Conservation (phyloP, 2,797 vertebrate genomes). For the Poecilia gillii region DNA sequence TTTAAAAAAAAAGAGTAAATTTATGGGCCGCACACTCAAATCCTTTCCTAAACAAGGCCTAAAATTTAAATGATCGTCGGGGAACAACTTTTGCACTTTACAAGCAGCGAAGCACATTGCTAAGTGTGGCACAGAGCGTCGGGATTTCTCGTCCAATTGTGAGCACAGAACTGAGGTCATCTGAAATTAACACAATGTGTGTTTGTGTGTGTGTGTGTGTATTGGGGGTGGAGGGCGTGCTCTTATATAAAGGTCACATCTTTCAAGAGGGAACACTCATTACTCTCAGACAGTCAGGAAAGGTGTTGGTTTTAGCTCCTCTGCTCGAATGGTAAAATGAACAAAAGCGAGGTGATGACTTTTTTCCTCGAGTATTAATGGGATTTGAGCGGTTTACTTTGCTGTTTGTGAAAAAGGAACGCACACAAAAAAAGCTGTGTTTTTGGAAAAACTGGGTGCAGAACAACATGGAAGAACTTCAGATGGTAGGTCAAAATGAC, state of each 20-base stretch:
- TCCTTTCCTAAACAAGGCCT: constrained; percentile 52
- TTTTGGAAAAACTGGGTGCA: constrained; percentile 43
- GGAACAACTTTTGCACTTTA: constrained; percentile 36
- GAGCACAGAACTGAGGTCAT: constrained; percentile 1
- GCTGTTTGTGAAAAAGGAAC: constrained; percentile 13
- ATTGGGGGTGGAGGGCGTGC: constrained; percentile 12
- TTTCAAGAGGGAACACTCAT: constrained; percentile 23
- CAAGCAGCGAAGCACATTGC: constrained; percentile 33
- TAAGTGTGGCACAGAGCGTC: constrained; percentile 35
- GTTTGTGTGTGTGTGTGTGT: no score
- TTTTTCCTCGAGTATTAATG: constrained; percentile 19
- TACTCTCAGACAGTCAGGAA: constrained; percentile 40
- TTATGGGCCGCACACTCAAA: constrained; percentile 54
- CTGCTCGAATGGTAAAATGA: constrained; percentile 17
- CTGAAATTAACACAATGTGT: neutral
- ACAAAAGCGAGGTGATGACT: constrained; percentile 6
- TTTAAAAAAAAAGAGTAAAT: constrained; percentile 7
- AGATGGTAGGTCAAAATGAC: constrained; percentile 47
- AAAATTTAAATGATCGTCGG: constrained; percentile 56
- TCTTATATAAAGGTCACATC: constrained; percentile 48
- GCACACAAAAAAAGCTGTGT: constrained; percentile 41
- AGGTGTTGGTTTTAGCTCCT: constrained; percentile 24
- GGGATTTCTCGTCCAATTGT: constrained; percentile 32
- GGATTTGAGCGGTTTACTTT: constrained; percentile 12
- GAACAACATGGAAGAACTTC: constrained; percentile 46